Conservation (phyloP, 2,888 invertebrate genomes). For the Byasa hedistus region DNA sequence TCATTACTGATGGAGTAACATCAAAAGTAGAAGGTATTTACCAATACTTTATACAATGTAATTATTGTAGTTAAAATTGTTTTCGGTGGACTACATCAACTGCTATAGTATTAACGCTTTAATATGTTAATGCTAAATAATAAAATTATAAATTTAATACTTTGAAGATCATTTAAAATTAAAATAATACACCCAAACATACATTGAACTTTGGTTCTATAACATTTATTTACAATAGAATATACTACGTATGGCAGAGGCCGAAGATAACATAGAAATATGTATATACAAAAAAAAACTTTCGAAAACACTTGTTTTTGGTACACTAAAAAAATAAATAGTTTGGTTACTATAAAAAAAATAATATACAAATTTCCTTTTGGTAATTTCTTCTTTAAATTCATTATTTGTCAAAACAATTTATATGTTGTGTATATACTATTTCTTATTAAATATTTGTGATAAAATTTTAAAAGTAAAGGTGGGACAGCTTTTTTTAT, state of each 20-base stretch:
- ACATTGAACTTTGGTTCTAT: slow-evolving; percentile 29
- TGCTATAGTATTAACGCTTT: too few species aligned
- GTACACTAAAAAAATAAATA: slow-evolving; percentile 27
- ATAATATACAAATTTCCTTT: slow-evolving; percentile 1
- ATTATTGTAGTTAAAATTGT: too few species aligned
- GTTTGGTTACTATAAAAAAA: slow-evolving; percentile 2
- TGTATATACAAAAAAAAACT: slow-evolving; percentile 25
- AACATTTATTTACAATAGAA: slow-evolving; percentile 29
- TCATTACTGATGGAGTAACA: too few species aligned
- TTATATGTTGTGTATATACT: neutral
- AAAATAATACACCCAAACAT: slow-evolving; percentile 15
- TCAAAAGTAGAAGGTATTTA: too few species aligned
- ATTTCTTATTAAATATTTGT: slow-evolving; percentile 4
- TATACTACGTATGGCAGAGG: slow-evolving; percentile 16
- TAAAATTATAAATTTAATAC: slow-evolving; percentile 7
- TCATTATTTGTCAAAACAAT: neutral
- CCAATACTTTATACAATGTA: too few species aligned
- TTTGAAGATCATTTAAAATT: slow-evolving; percentile 9
- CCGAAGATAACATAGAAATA: slow-evolving; percentile 15
- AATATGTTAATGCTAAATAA: neutral
- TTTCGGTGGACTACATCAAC: too few species aligned
- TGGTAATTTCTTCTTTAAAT: slow-evolving; percentile 18
- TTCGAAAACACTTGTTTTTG: slow-evolving; percentile 19
- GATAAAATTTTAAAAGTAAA: slow-evolving; percentile 14
- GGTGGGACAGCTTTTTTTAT: slow-evolving; percentile 24